Base-by-base conservation (phyloP, 2,797 vertebrate species). In the Sebastes vulpes region DNA sequence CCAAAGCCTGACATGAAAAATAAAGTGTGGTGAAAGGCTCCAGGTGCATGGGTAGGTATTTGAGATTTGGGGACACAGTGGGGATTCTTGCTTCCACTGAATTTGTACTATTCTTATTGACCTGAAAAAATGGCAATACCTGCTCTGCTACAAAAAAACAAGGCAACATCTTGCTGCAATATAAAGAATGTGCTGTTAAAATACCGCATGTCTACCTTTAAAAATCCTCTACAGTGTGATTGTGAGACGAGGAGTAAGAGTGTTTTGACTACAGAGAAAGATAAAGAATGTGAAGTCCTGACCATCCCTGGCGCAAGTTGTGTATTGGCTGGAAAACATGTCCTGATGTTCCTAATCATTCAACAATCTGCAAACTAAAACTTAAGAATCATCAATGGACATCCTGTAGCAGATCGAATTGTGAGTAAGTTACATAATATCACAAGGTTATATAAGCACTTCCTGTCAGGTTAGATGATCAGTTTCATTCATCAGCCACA, bases 391-490 rank as follows among this genome's bases (percentile, higher is more conserved):
- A 75, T 73, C 74, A 66, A 52, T 73, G 63, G 57, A 81, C 74
- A 75, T 83, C 69, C 78, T 76, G 63, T 23, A 81, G 68, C n/a
- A 65, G 53, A 88, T 81, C 25, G 38, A 72, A 65, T 48, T 78
- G 32, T 63, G 61, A 78, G 31, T 53, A 46, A 65, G 77, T 87
- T 87, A 75, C 75, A 75, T 89, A 80, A 85, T 68, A 74, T 77
- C 46, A 74, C 3, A 60, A 26, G 32, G 78, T 91, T 87, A 89
- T 52, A 82, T 87, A 90, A 89, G 77, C 31, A 65, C 52, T 86
- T 90, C 60, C 84, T 83, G 82, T 80, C 89, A 90, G 78, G 72
- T 77, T 85, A 65, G 56, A 88, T 81, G 84, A 82, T 88, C 32
- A 16, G 54, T 84, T 79, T 87, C 77, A 89, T 89, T 77, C 71